These are phyloP conservation scores for Crossocerus cetratus DNA, from an alignment of 2,888 invertebrate species.

Conservation along the genomic window DNA sequence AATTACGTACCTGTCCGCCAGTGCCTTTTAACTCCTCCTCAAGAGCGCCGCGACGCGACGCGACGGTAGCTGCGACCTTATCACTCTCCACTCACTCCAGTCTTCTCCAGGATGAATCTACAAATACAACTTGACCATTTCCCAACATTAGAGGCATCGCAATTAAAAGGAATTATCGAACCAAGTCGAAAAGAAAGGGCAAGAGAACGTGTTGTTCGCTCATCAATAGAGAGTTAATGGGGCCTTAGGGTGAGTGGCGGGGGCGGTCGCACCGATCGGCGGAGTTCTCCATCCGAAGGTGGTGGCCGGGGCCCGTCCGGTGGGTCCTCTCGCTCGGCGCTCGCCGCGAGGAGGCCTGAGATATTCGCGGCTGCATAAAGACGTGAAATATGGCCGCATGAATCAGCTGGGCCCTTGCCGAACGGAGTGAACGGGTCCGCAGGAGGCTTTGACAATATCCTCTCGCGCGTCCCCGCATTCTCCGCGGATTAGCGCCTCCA, in stretches of 20 bases:
- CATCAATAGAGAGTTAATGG: constrained; percentile 55
- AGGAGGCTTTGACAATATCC: constrained; percentile 70
- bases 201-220: constrained; percentile 42
- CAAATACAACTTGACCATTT: too few relatives aligned
- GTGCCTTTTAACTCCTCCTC: neutral
- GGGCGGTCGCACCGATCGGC: neutral
- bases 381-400: constrained; percentile 71
- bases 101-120: too few relatives aligned
- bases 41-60: too few relatives aligned
- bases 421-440: constrained; percentile 60
- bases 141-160: too few relatives aligned
- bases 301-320: neutral
- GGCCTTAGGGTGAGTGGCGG: constrained; percentile 53
- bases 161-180: neutral
- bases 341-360: constrained; percentile 56
- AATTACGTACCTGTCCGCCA: constrained; percentile 42
- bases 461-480: constrained; percentile 59
- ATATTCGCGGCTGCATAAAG: constrained; percentile 70
- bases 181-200: neutral
- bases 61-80: too few relatives aligned
- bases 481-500: constrained; percentile 64
- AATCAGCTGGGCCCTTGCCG: constrained; percentile 67
- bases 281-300: too few relatives aligned
- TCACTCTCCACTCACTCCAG: too few relatives aligned
- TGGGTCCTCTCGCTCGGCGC: constrained; percentile 13